phyloP scores from a whole-genome alignment of 2,888 invertebrate species.

The Drosophila paramelanica region DNA sequence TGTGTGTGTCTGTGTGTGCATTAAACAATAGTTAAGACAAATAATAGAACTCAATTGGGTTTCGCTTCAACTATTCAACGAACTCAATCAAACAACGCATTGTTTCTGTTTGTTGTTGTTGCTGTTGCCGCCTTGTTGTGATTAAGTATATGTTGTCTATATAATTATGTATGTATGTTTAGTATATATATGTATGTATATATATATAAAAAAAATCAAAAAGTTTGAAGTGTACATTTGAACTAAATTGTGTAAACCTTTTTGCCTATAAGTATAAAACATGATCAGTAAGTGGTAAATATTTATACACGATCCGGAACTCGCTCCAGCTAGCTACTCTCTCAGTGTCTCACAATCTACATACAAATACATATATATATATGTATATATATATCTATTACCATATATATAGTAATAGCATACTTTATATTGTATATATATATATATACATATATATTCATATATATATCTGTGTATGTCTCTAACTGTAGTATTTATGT shows the following conservation, averaged over 20 bases:
- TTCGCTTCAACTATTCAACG: not conserved
- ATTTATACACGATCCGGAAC: conserved; percentile 67
- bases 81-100: conserved; percentile 27
- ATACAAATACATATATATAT: conserved; percentile 23
- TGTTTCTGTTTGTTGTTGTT: conserved; percentile 1
- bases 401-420: conserved; percentile 37
- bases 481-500: conserved; percentile 59
- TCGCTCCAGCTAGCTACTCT: conserved; percentile 34
- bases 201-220: conserved; percentile 43
- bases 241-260: conserved; percentile 78
- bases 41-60: conserved; percentile 26
- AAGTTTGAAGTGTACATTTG: conserved; percentile 69
- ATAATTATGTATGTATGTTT: conserved; percentile 24
- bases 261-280: conserved; percentile 71
- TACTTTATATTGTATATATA: conserved; percentile 34
- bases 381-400: conserved; percentile 17
- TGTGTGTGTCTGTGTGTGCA: not conserved
- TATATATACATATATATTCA: conserved; percentile 36
- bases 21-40: conserved; percentile 20
- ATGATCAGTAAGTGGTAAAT: conserved; percentile 68
- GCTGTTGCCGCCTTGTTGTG: conserved; percentile 9
- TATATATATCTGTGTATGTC: conserved; percentile 43
- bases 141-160: conserved; percentile 32
- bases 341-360: conserved; percentile 31
- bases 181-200: conserved; percentile 14